A percentile compares a stretch with the other conserved stretches of the same genome.
phyloP scores from a whole-genome alignment of 1,140 invertebrate genomes.

The Drosophila truncata region DNA sequence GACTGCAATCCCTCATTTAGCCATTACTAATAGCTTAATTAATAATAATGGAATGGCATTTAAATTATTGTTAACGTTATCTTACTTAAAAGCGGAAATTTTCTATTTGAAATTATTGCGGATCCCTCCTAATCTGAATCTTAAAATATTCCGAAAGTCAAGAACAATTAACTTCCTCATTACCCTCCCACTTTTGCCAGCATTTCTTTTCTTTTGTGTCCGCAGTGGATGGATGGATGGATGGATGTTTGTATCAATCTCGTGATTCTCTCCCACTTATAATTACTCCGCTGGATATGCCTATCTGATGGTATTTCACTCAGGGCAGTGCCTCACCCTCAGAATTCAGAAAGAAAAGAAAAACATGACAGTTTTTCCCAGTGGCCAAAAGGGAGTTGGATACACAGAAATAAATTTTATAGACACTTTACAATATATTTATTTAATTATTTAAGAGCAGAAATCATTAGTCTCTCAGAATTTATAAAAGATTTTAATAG shows the following conservation, averaged over 20 bases:
- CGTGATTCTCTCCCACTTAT: slow-evolving; percentile 34
- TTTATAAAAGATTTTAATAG: background rate
- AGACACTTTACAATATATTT: background rate
- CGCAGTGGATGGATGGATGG: background rate
- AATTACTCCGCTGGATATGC: slow-evolving; percentile 32
- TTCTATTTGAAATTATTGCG: background rate
- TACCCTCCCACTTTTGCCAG: slow-evolving; percentile 27
- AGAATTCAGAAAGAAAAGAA: slow-evolving; percentile 48
- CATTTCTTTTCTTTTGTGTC: slow-evolving; percentile 18
- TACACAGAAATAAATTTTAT: slow-evolving; percentile 11
- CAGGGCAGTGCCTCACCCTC: slow-evolving; percentile 24
- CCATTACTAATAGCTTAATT: background rate
- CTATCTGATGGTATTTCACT: slow-evolving; percentile 46
- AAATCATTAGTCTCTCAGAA: background rate
- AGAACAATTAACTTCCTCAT: slow-evolving; percentile 39
- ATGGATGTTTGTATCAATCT: slow-evolving; percentile 27
- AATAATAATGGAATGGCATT: slow-evolving; percentile 5
- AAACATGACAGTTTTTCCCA: slow-evolving; percentile 79
- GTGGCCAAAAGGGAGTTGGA: slow-evolving; percentile 28
- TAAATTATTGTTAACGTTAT: background rate
- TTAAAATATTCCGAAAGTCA: slow-evolving; percentile 32
- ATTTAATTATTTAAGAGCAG: background rate
- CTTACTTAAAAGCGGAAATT: background rate
- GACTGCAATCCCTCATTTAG: background rate
- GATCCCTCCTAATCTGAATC: slow-evolving; percentile 28